Evolutionary conservation across 2,888 invertebrate genomes (phyloP).

Genomic region (Sthenelais limicola): DNA sequence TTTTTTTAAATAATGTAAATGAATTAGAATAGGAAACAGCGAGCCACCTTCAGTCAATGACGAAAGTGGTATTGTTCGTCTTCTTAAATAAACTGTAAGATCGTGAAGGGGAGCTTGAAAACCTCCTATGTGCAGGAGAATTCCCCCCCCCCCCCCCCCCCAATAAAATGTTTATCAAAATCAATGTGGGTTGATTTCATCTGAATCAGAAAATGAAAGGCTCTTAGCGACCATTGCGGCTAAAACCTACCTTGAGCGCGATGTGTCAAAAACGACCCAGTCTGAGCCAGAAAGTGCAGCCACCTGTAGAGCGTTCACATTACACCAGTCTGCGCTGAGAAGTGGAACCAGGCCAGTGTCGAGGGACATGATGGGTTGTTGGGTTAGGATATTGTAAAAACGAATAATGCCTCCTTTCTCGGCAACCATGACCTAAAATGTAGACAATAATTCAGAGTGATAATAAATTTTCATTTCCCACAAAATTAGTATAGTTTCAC

Average conservation of each 20-base stretch:
- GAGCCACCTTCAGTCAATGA: no score
- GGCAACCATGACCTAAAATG: constrained; percentile 78
- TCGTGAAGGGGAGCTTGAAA: no score
- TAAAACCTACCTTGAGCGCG: constrained; percentile 77
- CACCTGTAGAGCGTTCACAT: constrained; percentile 76
- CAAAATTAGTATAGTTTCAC: no score
- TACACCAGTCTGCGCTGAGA: constrained; percentile 81
- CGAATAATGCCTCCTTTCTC: constrained; percentile 83
- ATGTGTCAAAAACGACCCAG: constrained; percentile 80
- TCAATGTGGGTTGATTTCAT: not conserved
- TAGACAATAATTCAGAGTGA: no score
- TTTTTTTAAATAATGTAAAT: no score
- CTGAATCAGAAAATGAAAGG: not conserved
- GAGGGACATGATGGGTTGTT: constrained; percentile 77
- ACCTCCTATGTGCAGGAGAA: no score
- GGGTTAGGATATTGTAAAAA: constrained; percentile 81
- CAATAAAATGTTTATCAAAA: not conserved
- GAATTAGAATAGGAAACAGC: no score
- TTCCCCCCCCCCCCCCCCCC: no score
- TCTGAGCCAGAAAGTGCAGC: constrained; percentile 80
- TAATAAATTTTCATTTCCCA: no score
- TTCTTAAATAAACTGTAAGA: no score
- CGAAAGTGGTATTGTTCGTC: no score
- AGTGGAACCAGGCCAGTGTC: constrained; percentile 75
- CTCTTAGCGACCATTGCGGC: no score